Evolutionary conservation across 2,797 vertebrate species (phyloP).

Genomic region (Sparidentex hasta): DNA sequence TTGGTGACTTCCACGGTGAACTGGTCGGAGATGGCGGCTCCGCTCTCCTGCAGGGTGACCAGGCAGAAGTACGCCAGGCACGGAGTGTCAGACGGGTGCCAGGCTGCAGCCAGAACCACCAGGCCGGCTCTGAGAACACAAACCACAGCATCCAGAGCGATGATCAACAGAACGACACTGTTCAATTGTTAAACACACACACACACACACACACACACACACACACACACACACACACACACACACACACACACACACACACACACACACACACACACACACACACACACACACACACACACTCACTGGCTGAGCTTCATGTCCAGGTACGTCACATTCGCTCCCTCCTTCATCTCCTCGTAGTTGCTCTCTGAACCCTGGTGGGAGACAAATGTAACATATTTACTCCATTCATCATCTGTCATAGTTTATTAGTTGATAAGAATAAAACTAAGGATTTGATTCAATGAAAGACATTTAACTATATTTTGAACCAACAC

Average conservation of each 20-base stretch:
- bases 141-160: too few species aligned
- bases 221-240: slow-evolving; percentile 89
- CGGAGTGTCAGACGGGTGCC: slow-evolving; percentile 91
- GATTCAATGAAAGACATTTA: neutral
- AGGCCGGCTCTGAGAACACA: slow-evolving; percentile 87
- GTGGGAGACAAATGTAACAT: neutral
- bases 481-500: neutral
- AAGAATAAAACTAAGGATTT: neutral
- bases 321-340: slow-evolving; percentile 91
- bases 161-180: too few species aligned
- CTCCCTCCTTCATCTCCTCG: slow-evolving; percentile 92
- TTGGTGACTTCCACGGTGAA: slow-evolving; percentile 94
- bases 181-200: neutral
- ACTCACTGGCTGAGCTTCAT: slow-evolving; percentile 93
- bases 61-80: slow-evolving; percentile 94
- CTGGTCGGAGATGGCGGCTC: slow-evolving; percentile 86
- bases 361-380: slow-evolving; percentile 97
- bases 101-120: slow-evolving; percentile 93
- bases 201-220: slow-evolving; percentile 85
- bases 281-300: neutral
- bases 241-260: too few species aligned
- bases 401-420: too few species aligned
- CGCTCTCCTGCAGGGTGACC: slow-evolving; percentile 89
- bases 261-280: too few species aligned
- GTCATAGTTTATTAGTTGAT: too few species aligned